A percentile compares a stretch with the other conserved stretches of the same genome.
These are phyloP conservation scores for Chaetophractus vellerosus DNA, from an alignment of 2,797 vertebrate genomes.

Conservation along the genomic window DNA sequence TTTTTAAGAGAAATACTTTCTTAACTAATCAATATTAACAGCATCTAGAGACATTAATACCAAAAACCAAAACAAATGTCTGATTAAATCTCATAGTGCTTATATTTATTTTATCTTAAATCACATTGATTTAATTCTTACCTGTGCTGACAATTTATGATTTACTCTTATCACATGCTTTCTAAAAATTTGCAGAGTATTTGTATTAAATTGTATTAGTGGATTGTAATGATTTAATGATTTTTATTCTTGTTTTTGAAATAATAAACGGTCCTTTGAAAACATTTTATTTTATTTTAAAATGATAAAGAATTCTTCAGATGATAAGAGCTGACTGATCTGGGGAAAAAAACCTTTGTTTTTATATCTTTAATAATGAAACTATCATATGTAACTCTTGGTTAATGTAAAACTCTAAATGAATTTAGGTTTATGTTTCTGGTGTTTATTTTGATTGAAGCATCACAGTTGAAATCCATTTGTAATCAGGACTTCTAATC, in stretches of 20 bases:
- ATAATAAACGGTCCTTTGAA: conserved; percentile 37
- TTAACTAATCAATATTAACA: conserved; percentile 56
- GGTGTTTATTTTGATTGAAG: conserved; percentile 64
- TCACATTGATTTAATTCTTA: conserved; percentile 29
- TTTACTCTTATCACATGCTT: conserved; percentile 21
- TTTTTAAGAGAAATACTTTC: conserved; percentile 45
- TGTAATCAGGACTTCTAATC: conserved; percentile 66
- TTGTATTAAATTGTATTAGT: not conserved
- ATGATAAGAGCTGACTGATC: conserved; percentile 22
- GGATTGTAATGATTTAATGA: not conserved
- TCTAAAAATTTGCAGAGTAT: conserved; percentile 29
- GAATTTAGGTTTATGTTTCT: conserved; percentile 62
- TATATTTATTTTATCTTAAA: not conserved
- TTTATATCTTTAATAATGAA: conserved; percentile 41
- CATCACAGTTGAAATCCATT: conserved; percentile 59
- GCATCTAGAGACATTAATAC: conserved; percentile 7
- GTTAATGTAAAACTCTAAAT: conserved; percentile 43
- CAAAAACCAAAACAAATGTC: conserved; percentile 30
- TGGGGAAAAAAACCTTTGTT: not conserved
- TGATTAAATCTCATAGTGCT: not conserved
- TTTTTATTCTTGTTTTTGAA: conserved; percentile 38
- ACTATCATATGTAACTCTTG: not conserved
- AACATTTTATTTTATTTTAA: conserved; percentile 28
- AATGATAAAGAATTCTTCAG: conserved; percentile 6
- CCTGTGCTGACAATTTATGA: conserved; percentile 14